These are phyloP conservation scores for Rhaphigaster nebulosa DNA, from an alignment of 2,888 invertebrate species.

Conservation along the genomic window DNA sequence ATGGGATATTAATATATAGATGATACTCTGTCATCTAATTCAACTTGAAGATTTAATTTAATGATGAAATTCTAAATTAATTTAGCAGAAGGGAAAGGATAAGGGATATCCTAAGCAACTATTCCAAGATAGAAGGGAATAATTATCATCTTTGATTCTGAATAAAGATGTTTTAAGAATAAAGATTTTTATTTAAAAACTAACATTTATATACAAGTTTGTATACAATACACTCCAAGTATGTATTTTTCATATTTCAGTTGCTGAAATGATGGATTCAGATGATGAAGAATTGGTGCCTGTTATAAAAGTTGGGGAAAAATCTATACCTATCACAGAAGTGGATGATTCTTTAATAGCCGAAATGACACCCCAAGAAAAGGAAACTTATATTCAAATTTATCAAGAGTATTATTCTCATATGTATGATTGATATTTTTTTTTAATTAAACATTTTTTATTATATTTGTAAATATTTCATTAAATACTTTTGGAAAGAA, in stretches of 20 bases:
- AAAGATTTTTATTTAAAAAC: neutral
- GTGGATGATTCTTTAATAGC: conserved; percentile 82
- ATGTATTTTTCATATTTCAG: conserved; percentile 60
- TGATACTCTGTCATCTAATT: too few species aligned
- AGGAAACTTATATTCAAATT: conserved; percentile 92
- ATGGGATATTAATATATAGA: too few species aligned
- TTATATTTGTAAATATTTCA: neutral
- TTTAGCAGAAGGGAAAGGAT: too few species aligned
- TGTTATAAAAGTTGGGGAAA: conserved; percentile 84
- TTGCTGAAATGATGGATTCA: conserved; percentile 78
- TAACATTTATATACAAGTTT: conserved; percentile 42
- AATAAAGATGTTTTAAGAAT: too few species aligned
- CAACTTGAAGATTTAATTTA: too few species aligned
- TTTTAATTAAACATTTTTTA: neutral
- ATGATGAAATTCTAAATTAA: too few species aligned
- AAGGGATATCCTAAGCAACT: too few species aligned
- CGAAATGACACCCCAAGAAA: conserved; percentile 92
- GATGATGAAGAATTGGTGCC: conserved; percentile 86
- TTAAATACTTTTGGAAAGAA: conserved; percentile 2
- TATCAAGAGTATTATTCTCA: conserved; percentile 95
- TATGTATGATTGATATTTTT: conserved; percentile 80
- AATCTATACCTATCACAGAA: conserved; percentile 84
- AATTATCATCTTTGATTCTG: too few species aligned
- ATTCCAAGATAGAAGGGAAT: too few species aligned
- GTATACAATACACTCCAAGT: neutral